phyloP scores from a whole-genome alignment of 2,888 invertebrate genomes.

The Patella ulyssiponensis region DNA sequence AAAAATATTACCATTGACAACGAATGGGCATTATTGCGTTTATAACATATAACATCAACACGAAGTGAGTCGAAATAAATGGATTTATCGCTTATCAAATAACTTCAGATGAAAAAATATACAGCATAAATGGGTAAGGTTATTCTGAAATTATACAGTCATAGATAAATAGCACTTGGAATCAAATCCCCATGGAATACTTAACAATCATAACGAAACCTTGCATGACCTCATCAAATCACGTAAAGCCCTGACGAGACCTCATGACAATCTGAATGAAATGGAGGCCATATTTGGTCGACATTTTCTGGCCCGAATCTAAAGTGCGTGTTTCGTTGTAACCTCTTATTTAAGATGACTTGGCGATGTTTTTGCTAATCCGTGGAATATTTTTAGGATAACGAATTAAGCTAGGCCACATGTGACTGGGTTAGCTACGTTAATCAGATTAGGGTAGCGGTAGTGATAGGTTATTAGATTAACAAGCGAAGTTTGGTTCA shows the following conservation, averaged over 20 bases:
- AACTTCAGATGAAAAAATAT: too few species aligned
- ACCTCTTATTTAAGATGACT: neutral
- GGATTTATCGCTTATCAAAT: too few species aligned
- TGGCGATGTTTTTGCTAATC: constrained; percentile 1
- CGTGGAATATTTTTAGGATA: neutral
- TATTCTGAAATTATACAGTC: too few species aligned
- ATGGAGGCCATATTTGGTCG: neutral
- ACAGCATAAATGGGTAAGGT: too few species aligned
- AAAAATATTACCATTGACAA: too few species aligned
- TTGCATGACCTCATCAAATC: neutral
- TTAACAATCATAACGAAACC: neutral
- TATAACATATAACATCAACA: too few species aligned
- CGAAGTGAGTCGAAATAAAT: too few species aligned
- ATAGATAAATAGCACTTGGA: too few species aligned
- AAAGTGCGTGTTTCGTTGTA: neutral
- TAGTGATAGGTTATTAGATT: constrained; percentile 7
- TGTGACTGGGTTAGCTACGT: constrained; percentile 5
- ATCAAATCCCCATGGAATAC: neutral
- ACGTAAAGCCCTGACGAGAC: neutral
- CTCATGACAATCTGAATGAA: constrained; percentile 4
- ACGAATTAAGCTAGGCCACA: constrained; percentile 4
- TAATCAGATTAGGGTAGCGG: constrained; percentile 1
- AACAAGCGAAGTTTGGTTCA: neutral
- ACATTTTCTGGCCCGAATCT: neutral
- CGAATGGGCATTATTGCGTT: too few species aligned